phyloP scores from a whole-genome alignment of 2,888 invertebrate genomes.

The Caenorhabditis wallacei region DNA sequence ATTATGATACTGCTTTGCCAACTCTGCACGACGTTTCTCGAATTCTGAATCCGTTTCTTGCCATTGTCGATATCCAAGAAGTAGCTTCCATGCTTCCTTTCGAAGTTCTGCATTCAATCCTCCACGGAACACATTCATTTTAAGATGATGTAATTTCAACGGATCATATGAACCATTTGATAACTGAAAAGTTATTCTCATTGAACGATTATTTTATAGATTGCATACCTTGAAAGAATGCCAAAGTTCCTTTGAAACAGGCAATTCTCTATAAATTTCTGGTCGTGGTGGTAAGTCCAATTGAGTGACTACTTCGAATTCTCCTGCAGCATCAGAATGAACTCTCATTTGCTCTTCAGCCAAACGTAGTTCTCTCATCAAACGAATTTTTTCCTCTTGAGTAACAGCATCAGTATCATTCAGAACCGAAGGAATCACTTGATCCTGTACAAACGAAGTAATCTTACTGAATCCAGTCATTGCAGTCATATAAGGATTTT shows the following conservation, averaged over 20 bases:
- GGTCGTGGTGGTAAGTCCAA: constrained; percentile 88
- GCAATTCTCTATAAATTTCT: constrained; percentile 88
- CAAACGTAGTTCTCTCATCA: constrained; percentile 85
- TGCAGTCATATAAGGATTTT: constrained; percentile 91
- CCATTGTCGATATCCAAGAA: constrained; percentile 93
- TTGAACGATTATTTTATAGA: not conserved
- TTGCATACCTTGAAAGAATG: constrained; percentile 86
- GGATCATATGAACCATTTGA: constrained; percentile 89
- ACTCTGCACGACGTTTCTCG: constrained; percentile 87
- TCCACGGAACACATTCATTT: constrained; percentile 87
- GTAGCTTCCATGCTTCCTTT: constrained; percentile 94
- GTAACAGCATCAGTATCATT: constrained; percentile 83
- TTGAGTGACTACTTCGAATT: constrained; percentile 82
- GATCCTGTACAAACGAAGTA: constrained; percentile 88
- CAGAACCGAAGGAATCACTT: constrained; percentile 78
- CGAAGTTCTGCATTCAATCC: constrained; percentile 86
- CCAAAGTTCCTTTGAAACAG: constrained; percentile 87
- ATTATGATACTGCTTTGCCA: constrained; percentile 83
- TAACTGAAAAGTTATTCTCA: constrained; percentile 85
- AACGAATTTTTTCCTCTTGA: constrained; percentile 83
- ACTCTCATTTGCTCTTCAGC: constrained; percentile 68
- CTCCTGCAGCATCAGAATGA: constrained; percentile 77
- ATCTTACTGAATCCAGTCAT: constrained; percentile 92
- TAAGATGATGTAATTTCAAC: constrained; percentile 88
- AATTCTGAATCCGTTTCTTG: constrained; percentile 89